Conservation (phyloP, 1,140 invertebrate species). For the Stenopsyche tienmushanensis region DNA sequence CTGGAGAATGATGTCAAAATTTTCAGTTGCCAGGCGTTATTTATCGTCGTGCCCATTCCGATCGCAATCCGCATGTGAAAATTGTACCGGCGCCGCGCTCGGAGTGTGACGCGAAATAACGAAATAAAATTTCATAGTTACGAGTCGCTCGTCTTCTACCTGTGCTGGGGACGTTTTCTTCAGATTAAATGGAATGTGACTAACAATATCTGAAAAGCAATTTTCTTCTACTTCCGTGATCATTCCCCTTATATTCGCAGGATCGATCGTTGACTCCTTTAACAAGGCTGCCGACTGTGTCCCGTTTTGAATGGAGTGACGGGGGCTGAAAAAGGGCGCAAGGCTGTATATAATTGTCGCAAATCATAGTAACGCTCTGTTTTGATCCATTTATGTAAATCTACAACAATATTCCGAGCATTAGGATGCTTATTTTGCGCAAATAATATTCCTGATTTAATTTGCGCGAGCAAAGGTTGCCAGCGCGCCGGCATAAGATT, state of each 20-base stretch:
- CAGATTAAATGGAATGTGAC: conserved; percentile 26
- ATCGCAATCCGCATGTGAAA: too few species aligned
- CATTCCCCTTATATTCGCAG: neutral
- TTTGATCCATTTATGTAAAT: too few species aligned
- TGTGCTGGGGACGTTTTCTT: conserved; percentile 8
- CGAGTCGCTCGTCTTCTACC: neutral
- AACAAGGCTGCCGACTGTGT: neutral
- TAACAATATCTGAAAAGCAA: conserved; percentile 32
- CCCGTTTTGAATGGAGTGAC: conserved; percentile 24
- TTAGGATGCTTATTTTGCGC: neutral
- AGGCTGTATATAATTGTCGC: too few species aligned
- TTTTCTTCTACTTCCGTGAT: conserved; percentile 17
- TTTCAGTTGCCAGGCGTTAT: too few species aligned
- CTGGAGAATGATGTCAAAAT: too few species aligned
- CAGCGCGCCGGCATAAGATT: neutral
- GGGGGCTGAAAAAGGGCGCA: too few species aligned
- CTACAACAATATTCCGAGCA: too few species aligned
- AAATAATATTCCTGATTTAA: neutral
- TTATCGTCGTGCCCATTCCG: too few species aligned
- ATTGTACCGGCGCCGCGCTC: too few species aligned
- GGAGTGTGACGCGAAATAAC: neutral
- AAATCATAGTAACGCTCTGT: too few species aligned
- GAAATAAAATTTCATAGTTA: neutral
- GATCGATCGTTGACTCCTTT: conserved; percentile 4
- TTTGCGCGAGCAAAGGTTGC: neutral